phyloP scores from a whole-genome alignment of 2,797 vertebrate genomes.

The Luscinia megarhynchos region DNA sequence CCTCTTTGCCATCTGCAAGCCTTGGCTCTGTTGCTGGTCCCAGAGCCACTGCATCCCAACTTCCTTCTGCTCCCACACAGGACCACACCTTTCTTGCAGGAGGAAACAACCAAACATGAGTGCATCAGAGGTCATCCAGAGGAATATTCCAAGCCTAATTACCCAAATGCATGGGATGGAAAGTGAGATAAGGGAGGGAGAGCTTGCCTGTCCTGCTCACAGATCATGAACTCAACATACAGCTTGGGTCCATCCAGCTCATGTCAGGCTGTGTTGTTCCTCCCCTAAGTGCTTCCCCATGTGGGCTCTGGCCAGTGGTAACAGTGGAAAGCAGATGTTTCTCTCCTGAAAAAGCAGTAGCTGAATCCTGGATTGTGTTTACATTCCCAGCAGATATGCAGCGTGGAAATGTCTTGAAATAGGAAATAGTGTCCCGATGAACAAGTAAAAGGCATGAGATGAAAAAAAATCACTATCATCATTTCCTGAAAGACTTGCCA shows the following conservation, averaged over 20 bases:
- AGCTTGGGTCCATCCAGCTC: neutral
- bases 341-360: constrained; percentile 23
- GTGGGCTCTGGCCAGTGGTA: neutral
- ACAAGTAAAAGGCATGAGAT: constrained; percentile 54
- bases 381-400: constrained; percentile 30
- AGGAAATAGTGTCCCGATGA: constrained; percentile 70
- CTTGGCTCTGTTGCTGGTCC: neutral
- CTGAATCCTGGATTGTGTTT: constrained; percentile 41
- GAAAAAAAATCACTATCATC: constrained; percentile 24
- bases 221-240: neutral
- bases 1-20: neutral
- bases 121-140: neutral
- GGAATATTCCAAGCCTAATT: neutral
- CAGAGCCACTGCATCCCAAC: fast-evolving
- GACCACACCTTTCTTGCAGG: neutral
- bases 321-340: constrained; percentile 32
- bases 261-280: neutral
- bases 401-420: constrained; percentile 65
- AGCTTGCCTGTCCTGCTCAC: neutral
- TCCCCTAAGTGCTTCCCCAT: fast-evolving
- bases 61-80: fast-evolving
- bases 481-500: constrained; percentile 75
- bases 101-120: neutral
- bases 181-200: neutral
- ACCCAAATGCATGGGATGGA: neutral